phyloP scores from a whole-genome alignment of 2,888 invertebrate species.

The Panorpa germanica region DNA sequence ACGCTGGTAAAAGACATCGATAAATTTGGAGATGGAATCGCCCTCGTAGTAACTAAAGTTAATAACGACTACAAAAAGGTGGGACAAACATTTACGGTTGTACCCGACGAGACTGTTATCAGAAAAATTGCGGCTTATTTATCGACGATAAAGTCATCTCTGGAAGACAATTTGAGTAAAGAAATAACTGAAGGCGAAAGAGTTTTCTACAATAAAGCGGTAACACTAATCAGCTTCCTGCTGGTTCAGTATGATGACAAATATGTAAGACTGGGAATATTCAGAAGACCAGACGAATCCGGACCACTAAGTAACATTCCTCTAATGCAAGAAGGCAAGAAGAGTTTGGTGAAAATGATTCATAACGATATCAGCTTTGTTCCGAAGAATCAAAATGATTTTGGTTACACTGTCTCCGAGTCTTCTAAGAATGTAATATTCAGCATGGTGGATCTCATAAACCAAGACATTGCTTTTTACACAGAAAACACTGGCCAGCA shows the following conservation, averaged over 20 bases:
- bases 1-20: slow-evolving; percentile 7
- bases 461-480: slow-evolving; percentile 4
- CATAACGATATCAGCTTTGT: not conserved
- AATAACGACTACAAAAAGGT: not conserved
- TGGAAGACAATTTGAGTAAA: too few species aligned
- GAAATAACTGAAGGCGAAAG: not conserved
- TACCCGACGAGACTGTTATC: too few species aligned
- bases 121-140: too few species aligned
- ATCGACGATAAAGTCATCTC: too few species aligned
- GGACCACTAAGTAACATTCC: not conserved
- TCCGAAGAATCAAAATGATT: not conserved
- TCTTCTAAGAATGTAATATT: slow-evolving; percentile 3
- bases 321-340: not conserved
- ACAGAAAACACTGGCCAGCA: too few species aligned
- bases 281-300: slow-evolving; percentile 6
- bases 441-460: slow-evolving; percentile 3
- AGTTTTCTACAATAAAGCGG: slow-evolving; percentile 5
- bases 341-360: not conserved
- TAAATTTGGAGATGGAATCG: slow-evolving; percentile 8
- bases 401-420: slow-evolving; percentile 7
- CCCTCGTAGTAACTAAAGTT: slow-evolving; percentile 10
- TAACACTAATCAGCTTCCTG: not conserved
- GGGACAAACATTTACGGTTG: too few species aligned
- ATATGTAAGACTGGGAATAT: slow-evolving; percentile 5
- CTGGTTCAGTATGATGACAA: not conserved